Evolutionary conservation across 2,888 invertebrate genomes (phyloP), one percentile per base, ranked within the genome.

Genomic region (Nebria brevicollis): DNA sequence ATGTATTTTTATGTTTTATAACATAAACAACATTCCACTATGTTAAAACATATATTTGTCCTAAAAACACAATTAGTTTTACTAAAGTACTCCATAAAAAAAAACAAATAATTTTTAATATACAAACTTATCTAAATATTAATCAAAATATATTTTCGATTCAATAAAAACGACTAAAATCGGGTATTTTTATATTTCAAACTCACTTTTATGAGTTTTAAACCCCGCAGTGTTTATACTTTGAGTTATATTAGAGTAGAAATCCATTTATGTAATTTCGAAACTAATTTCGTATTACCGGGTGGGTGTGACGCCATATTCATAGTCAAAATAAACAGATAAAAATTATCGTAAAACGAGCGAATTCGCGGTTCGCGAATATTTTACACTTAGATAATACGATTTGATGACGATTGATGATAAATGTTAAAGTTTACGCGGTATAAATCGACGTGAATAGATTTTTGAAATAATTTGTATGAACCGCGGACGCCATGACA

Each of bases 401-500:
- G 20, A 41, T 42, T 41, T 42, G 1, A 66, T 42, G 10, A 41
- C 66, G 66, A 42, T 77, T 68, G 15, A 34, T 77, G 66, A 10
- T 10, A 15, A n/a, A 42, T 20, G 20, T 7, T 68, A 15, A 42
- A 20, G 20, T n/a, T 2, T 54, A 77, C 20, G 3, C 13, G 42
- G 6, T 54, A 34, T 73, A 73, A n/a, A 42, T 13, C 15, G 13
- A 11, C 41, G 3, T n/a, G 65, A 72, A 76, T 75, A 72, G 75
- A 11, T 11, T 72, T 77, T 72, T 41, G 13, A 66, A 54, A 65
- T 81, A 75, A 85, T 86, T 86, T 84, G 84, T 86, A 86, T 86
- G 85, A 84, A 83, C 42, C 84, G 84, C 83, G 86, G 85, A 85
- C 85, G 87, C 87, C 87, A 87, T 87, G 87, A 87, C 86, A 86